Conservation (phyloP, 1,140 invertebrate species). For the Drosophila sechellia region DNA sequence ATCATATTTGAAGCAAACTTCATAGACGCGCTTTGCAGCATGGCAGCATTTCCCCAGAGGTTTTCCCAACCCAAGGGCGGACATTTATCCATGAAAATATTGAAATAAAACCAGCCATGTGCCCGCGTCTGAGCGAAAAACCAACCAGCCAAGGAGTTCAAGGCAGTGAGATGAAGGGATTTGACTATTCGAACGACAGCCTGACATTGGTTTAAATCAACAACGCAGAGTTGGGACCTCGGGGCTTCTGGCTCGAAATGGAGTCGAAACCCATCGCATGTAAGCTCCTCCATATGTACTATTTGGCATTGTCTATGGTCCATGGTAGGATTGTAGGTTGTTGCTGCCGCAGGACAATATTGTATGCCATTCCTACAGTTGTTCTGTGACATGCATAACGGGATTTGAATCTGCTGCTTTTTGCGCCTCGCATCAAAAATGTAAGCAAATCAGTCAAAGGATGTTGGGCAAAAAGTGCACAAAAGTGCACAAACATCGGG, state of each 20-base stretch:
- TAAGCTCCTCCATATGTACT: constrained; percentile 24
- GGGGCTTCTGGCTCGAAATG: constrained; percentile 15
- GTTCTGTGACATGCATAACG: constrained; percentile 67
- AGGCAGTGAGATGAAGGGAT: constrained; percentile 1
- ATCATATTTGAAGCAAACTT: background rate
- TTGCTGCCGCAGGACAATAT: constrained; percentile 22
- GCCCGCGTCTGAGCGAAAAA: background rate
- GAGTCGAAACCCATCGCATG: constrained; percentile 17
- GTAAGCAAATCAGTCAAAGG: constrained; percentile 66
- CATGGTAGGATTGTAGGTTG: background rate
- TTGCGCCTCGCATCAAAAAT: constrained; percentile 51
- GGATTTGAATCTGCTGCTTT: constrained; percentile 51
- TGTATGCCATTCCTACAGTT: constrained; percentile 23
- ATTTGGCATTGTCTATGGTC: constrained; percentile 40
- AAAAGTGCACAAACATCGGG: constrained; percentile 45
- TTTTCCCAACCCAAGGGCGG: constrained; percentile 1
- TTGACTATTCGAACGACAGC: constrained; percentile 6
- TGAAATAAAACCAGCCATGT: constrained; percentile 27
- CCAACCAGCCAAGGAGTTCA: constrained; percentile 14
- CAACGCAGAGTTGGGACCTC: constrained; percentile 7
- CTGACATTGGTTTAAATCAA: constrained; percentile 30
- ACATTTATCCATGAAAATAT: constrained; percentile 39
- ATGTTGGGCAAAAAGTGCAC: constrained; percentile 45
- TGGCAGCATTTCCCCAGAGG: background rate
- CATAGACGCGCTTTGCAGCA: background rate